Base-by-base conservation (phyloP, 2,888 invertebrate genomes). In the Salpingus planirostris region DNA sequence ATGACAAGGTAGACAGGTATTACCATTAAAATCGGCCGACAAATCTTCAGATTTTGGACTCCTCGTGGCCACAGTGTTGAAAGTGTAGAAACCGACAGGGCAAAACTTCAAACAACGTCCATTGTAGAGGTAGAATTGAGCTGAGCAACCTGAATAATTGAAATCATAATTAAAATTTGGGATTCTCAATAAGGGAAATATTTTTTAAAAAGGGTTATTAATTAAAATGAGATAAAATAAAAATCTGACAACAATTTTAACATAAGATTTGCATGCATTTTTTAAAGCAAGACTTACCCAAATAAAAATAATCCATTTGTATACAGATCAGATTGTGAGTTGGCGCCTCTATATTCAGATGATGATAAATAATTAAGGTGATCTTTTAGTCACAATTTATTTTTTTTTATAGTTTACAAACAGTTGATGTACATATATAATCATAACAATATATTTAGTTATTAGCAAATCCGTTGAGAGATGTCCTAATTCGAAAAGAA, bases 1-100 rank as follows among this genome's bases (percentile, higher is more conserved):
- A 63, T 86, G 84, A 56, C 86, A 86, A 15, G 68, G 64, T 2
- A 74, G 62, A 54, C 85, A 85, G 29, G 68, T 18, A 56, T 46
- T 48, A 57, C 38, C 29, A 14, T 33, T 43, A 24, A 36, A 39
- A 18, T 27, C 23, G 3, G 21, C 6, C 27, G 24, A 2, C 13
- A 37, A 18, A 21, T 50, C 46, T 43, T 52, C 51, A 10, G 36
- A 39, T 14, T 42, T 38, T 15, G 26, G 33, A 22, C 41, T 44
- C 8, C 22, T 28, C 3, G 35, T 33, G 23, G 31, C 27, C 25
- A 48, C 54, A 31, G 54, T 43, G 21, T 34, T 40, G 27, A 49
- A 55, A 27, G 54, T 47, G 41, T 57, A 64, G 43, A 50, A 57
- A 33, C 54, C 53, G 31, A 54, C 50, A 18, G 61, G 58, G 59